Evolutionary conservation across 2,797 vertebrate genomes (phyloP).

Genomic region (Columba guinea): DNA sequence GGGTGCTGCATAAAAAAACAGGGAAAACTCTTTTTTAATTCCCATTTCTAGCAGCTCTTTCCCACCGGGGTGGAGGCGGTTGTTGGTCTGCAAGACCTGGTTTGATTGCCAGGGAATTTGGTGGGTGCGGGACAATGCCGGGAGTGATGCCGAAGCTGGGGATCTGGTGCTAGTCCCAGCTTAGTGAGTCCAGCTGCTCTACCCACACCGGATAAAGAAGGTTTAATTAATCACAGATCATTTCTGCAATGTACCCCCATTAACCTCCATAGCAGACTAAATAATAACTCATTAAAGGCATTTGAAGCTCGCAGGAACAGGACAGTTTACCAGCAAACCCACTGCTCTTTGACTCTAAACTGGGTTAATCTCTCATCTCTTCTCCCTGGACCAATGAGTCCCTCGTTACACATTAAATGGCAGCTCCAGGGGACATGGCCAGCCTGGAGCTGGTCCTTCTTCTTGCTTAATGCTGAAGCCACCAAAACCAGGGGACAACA

Average conservation of each 20-base stretch:
- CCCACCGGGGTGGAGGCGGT: accelerated
- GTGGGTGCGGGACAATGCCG: accelerated
- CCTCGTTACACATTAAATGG: background rate
- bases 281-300: constrained; percentile 65
- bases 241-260: constrained; percentile 38
- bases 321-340: constrained; percentile 28
- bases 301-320: constrained; percentile 9
- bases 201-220: accelerated
- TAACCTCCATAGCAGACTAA: constrained; percentile 39
- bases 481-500: background rate
- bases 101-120: accelerated
- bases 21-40: background rate
- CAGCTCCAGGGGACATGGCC: background rate
- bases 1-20: accelerated
- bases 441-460: background rate
- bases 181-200: background rate
- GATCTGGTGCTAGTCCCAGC: background rate
- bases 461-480: background rate
- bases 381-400: background rate
- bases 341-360: constrained; percentile 20
- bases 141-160: accelerated
- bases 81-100: background rate
- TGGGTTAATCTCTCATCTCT: constrained; percentile 57
- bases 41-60: background rate
- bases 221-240: constrained; percentile 60